A percentile compares a stretch with the other conserved stretches of the same genome.
Evolutionary conservation across 2,113 vertebrate genomes (phyloP).

Genomic region (Uropsilus gracilis): DNA sequence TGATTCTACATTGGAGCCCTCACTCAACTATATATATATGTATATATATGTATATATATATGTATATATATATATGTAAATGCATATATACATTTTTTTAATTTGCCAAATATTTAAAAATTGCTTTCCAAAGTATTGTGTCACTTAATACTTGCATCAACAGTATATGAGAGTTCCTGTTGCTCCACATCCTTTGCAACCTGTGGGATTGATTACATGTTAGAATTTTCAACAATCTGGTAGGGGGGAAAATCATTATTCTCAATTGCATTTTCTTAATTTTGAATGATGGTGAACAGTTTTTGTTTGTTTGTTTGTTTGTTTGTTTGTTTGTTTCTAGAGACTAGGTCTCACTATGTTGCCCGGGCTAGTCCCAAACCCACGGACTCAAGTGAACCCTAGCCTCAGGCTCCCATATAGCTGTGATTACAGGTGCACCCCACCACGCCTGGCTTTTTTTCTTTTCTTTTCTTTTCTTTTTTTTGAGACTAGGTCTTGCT

Average conservation of each 20-base stretch:
- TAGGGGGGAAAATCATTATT: neutral
- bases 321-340: no score
- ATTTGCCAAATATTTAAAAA: neutral
- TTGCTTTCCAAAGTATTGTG: neutral
- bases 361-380: no score
- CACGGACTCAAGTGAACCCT: no score
- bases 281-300: neutral
- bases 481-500: no score
- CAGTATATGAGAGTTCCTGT: neutral
- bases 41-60: neutral
- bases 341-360: no score
- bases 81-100: neutral
- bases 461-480: no score
- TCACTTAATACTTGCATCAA: neutral
- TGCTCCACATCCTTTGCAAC: neutral
- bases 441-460: no score
- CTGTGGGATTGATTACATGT: neutral
- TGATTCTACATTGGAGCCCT: neutral
- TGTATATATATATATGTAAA: no score
- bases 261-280: neutral
- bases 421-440: no score
- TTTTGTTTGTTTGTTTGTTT: no score
- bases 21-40: neutral
- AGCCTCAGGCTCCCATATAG: no score
- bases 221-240: neutral